phyloP scores from a whole-genome alignment of 2,113 vertebrate genomes.

The Emydura subglobosa region DNA sequence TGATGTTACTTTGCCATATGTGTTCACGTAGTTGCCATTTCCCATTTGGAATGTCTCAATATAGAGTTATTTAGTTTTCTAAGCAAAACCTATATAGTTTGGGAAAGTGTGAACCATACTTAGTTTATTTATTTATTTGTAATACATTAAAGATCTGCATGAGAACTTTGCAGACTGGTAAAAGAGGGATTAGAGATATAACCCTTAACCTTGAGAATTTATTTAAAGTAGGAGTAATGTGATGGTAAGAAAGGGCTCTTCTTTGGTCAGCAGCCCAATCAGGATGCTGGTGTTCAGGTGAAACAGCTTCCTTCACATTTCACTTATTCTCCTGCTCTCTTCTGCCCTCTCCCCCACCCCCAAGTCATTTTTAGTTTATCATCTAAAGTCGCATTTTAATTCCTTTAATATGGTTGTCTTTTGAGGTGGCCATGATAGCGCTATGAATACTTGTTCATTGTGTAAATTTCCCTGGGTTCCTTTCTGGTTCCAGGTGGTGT shows the following conservation, averaged over 20 bases:
- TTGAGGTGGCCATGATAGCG: background rate
- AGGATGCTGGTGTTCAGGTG: background rate
- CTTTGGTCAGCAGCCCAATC: background rate
- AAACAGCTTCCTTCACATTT: background rate
- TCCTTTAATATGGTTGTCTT: background rate
- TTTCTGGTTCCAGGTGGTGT: background rate
- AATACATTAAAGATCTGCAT: background rate
- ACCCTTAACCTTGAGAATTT: background rate
- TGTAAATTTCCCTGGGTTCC: background rate
- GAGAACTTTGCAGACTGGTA: background rate
- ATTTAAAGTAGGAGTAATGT: background rate
- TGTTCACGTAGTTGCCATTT: slow-evolving; percentile 47
- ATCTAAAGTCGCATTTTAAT: slow-evolving; percentile 25
- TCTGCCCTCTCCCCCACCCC: background rate
- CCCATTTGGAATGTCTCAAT: slow-evolving; percentile 33
- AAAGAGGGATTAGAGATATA: slow-evolving; percentile 7
- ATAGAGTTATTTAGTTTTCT: background rate
- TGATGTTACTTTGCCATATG: slow-evolving; percentile 38
- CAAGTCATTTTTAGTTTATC: background rate
- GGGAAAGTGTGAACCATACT: background rate
- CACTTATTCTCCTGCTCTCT: background rate
- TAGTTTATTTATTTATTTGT: background rate
- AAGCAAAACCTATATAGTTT: background rate
- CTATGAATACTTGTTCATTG: background rate
- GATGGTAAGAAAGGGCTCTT: background rate